Conservation (phyloP, 2,113 vertebrate species). For the Ceyx margarethae region DNA sequence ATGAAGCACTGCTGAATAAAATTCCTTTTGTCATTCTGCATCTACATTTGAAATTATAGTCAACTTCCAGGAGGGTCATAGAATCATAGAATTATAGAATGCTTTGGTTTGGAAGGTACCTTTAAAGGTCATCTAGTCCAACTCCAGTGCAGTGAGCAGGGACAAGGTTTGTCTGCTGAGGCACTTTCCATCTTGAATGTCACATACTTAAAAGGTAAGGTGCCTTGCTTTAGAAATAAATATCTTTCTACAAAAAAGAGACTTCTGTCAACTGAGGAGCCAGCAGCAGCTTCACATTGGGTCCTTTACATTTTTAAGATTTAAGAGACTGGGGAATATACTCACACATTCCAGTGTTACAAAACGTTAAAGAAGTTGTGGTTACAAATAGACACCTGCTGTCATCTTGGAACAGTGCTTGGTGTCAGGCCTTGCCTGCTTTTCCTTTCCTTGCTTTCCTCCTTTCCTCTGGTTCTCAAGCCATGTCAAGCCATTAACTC, state of each 20-base stretch:
- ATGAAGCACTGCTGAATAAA: neutral
- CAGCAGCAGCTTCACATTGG: neutral
- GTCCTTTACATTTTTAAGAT: neutral
- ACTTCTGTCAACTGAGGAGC: neutral
- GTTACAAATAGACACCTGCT: neutral
- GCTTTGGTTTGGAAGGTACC: neutral
- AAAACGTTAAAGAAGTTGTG: neutral
- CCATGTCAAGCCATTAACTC: neutral
- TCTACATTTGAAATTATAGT: neutral
- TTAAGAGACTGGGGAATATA: neutral
- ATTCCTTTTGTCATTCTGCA: neutral
- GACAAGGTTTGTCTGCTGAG: neutral
- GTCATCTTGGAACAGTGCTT: neutral
- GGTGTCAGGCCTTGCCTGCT: neutral
- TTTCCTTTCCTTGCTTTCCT: neutral
- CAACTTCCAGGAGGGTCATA: neutral
- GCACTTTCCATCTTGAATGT: neutral
- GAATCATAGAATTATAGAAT: neutral
- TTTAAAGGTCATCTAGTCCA: neutral
- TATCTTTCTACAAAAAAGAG: neutral
- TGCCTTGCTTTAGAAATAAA: neutral
- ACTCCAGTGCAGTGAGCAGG: neutral
- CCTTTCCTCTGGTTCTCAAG: neutral
- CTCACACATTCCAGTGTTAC: neutral
- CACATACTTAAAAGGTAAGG: neutral